Evolutionary conservation across 2,888 invertebrate genomes (phyloP).

Genomic region (Hofmannophila pseudospretella): DNA sequence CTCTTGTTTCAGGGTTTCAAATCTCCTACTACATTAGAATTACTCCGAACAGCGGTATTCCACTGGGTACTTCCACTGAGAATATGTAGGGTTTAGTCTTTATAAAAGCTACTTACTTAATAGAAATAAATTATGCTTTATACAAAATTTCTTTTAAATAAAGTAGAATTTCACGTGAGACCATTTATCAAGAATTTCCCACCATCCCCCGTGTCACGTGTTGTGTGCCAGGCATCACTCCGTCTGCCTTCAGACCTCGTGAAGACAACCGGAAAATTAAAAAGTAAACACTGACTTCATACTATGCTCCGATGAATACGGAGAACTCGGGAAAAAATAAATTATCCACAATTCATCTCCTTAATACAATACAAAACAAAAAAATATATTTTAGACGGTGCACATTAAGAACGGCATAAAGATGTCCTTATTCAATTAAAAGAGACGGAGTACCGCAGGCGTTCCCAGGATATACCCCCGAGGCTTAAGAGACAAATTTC

Average conservation of each 20-base stretch:
- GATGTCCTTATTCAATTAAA: slow-evolving; percentile 67
- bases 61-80: too few relatives aligned
- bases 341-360: slow-evolving; percentile 5
- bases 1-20: too few relatives aligned
- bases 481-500: slow-evolving; percentile 73
- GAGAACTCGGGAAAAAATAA: slow-evolving; percentile 22
- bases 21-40: too few relatives aligned
- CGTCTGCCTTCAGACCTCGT: slow-evolving; percentile 50
- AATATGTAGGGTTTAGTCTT: too few relatives aligned
- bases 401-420: slow-evolving; percentile 37
- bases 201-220: slow-evolving; percentile 52
- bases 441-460: slow-evolving; percentile 53
- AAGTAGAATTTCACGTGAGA: slow-evolving; percentile 1
- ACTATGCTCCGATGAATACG: slow-evolving; percentile 33
- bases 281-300: slow-evolving; percentile 61
- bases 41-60: too few relatives aligned
- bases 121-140: too few relatives aligned
- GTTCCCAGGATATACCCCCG: slow-evolving; percentile 51
- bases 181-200: slow-evolving; percentile 39
- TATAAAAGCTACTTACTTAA: too few relatives aligned
- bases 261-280: slow-evolving; percentile 75
- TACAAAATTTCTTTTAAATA: background rate
- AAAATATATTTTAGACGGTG: slow-evolving; percentile 34
- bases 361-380: background rate
- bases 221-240: slow-evolving; percentile 42